Conservation (phyloP, 2,888 invertebrate species). For the Nomada fabriciana region DNA sequence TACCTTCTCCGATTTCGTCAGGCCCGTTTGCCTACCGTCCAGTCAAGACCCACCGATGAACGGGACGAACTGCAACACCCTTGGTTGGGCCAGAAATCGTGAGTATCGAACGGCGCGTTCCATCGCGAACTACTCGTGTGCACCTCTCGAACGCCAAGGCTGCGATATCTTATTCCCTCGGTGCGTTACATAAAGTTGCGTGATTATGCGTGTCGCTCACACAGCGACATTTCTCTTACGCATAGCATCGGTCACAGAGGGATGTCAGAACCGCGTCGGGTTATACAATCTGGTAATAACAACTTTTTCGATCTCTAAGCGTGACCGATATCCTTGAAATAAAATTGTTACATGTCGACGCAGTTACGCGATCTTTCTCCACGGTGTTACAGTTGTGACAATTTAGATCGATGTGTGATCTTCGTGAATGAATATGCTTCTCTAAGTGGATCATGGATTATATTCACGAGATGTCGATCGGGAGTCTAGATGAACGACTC, state of each 20-base stretch:
- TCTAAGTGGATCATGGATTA: no score
- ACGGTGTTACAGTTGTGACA: no score
- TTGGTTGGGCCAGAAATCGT: conserved; percentile 94
- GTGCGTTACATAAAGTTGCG: conserved; percentile 39
- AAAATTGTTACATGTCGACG: conserved; percentile 1
- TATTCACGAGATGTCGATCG: no score
- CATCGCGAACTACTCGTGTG: not conserved
- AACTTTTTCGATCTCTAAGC: conserved; percentile 26
- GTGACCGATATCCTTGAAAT: conserved; percentile 19
- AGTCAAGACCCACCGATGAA: conserved; percentile 84
- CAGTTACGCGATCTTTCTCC: not conserved
- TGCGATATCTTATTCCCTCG: not conserved
- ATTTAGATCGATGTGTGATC: no score
- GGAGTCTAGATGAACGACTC: not conserved
- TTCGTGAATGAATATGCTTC: no score
- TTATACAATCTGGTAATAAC: conserved; percentile 37
- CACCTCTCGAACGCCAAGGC: not conserved
- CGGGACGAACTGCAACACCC: conserved; percentile 90
- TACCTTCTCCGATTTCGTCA: conserved; percentile 91
- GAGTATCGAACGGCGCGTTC: conserved; percentile 65
- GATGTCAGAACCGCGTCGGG: not conserved
- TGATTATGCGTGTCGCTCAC: conserved; percentile 26
- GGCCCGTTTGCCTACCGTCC: conserved; percentile 92
- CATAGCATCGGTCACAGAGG: conserved; percentile 26
- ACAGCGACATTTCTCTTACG: not conserved